Evolutionary conservation across 2,113 vertebrate species (phyloP), one percentile per base, ranked within the genome.

Genomic region (Tupaia tana): DNA sequence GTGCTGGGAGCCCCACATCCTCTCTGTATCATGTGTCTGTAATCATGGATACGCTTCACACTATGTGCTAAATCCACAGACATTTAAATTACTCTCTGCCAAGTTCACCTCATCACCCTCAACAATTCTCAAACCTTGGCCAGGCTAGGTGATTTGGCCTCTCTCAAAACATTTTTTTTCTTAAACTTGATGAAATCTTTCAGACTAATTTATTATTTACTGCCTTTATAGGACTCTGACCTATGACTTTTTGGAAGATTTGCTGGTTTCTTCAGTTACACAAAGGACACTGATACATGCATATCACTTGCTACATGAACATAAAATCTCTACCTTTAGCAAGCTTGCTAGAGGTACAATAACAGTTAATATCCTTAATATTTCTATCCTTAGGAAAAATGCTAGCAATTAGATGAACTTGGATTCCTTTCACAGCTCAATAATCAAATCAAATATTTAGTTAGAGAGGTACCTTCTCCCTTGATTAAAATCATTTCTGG

Each of bases 391-490:
- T 69, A 80, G 31, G 64, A 22, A 84, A 84, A 93, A 59, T 67
- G 12, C 0, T 69, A 73, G 6, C 7, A 88, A 31, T 80, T 74
- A 88, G 80, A 69, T 13, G 12, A 80, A 89, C 29, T 15, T 69
- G n/a, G 25, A 67, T n/a, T 78, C n/a, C 59, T 93, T 91, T 74
- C 66, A 86, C 9, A 11, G 54, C 80, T 95, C 71, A 95, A 34
- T 89, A 91, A 96, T 73, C 64, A 91, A 74, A 91, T 91, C 71
- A 88, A 93, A 90, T 88, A 74, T 95, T 93, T 91, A 63, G 52
- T 67, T 64, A 25, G 11, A 71, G 31, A 59, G 6, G 43, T 64
- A 71, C 3, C 43, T 73, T 79, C 18, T 84, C 27, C 31, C 29
- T 69, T 85, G 59, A 79, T 43, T 93, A 31, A 84, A 93, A 85